Evolutionary conservation across 92 coral and sea anemone species (phyloP).

Genomic region (Zoanthus sociatus): DNA sequence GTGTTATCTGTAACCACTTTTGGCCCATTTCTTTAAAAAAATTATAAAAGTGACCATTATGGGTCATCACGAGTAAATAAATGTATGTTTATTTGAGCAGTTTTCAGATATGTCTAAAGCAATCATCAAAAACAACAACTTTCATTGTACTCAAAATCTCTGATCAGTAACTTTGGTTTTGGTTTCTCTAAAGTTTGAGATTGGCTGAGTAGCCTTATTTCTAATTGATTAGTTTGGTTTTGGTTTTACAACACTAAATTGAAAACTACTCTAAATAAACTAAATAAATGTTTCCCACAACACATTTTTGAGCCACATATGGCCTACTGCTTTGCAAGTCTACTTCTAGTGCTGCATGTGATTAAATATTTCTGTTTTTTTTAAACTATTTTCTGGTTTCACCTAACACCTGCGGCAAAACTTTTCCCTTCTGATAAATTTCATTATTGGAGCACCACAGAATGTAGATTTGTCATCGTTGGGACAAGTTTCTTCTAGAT

Average conservation of each 20-base stretch:
- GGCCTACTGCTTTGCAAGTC: slow-evolving; percentile 38
- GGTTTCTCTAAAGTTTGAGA: not conserved
- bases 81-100: too few relatives aligned
- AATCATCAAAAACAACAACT: too few relatives aligned
- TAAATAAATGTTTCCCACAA: slow-evolving; percentile 26
- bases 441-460: slow-evolving; percentile 65
- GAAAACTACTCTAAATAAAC: slow-evolving; percentile 35
- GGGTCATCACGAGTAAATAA: too few relatives aligned
- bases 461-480: slow-evolving; percentile 59
- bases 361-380: not conserved
- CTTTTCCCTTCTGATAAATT: slow-evolving; percentile 54
- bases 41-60: too few relatives aligned
- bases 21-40: too few relatives aligned
- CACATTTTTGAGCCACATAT: slow-evolving; percentile 29
- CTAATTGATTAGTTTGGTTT: slow-evolving; percentile 23
- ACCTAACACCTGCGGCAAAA: slow-evolving; percentile 38
- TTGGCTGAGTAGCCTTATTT: not conserved
- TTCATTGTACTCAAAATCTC: too few relatives aligned
- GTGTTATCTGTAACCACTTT: too few relatives aligned
- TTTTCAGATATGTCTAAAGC: too few relatives aligned
- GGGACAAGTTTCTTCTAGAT: slow-evolving; percentile 60
- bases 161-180: too few relatives aligned
- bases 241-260: slow-evolving; percentile 35
- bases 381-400: not conserved
- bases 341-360: slow-evolving; percentile 41